Conservation (phyloP, 1,140 invertebrate species). For the Cyclargus thomasi region DNA sequence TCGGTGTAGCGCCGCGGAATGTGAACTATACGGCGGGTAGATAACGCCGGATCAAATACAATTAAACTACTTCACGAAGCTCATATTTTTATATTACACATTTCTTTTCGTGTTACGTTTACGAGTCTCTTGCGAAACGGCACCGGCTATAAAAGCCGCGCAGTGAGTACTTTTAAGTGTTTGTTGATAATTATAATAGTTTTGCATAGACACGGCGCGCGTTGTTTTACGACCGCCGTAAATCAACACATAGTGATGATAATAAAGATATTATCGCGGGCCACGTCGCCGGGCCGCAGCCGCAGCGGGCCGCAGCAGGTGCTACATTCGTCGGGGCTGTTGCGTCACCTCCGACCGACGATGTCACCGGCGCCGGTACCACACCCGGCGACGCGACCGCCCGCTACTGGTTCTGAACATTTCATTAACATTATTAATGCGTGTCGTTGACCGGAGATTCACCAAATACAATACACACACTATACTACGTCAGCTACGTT, state of each 20-base stretch:
- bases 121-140: not conserved
- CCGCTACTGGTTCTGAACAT: too few species aligned
- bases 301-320: not conserved
- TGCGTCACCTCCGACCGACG: too few species aligned
- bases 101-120: not conserved
- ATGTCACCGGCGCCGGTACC: too few species aligned
- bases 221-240: not conserved
- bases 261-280: not conserved
- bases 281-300: not conserved
- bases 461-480: too few species aligned
- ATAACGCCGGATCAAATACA: not conserved
- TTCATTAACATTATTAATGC: too few species aligned
- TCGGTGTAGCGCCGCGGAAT: not conserved
- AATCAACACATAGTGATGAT: not conserved
- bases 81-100: not conserved
- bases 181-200: slow-evolving; percentile 4
- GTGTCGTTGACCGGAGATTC: too few species aligned
- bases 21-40: not conserved
- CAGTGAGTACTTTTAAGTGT: not conserved
- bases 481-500: too few species aligned
- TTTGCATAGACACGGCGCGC: not conserved
- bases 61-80: not conserved
- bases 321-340: too few species aligned
- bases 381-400: too few species aligned
- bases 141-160: not conserved